These are phyloP conservation scores for Cherax quadricarinatus DNA, from an alignment of 1,140 invertebrate genomes.

Conservation along the genomic window DNA sequence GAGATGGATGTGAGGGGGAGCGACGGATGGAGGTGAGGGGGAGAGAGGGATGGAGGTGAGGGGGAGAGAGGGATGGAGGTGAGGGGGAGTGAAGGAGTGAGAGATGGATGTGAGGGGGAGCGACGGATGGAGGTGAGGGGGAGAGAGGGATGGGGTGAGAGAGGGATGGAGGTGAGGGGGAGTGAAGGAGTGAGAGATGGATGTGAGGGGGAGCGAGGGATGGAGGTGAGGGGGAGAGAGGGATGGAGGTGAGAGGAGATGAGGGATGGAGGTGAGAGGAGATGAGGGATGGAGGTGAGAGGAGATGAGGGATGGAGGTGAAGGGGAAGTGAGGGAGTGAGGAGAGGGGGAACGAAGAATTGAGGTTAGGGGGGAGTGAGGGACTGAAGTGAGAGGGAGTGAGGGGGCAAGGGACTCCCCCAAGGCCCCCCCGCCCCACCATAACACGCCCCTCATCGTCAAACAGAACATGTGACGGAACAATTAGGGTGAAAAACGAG, in stretches of 20 bases:
- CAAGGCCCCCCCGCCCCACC: no score
- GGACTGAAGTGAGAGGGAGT: not conserved
- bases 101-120: not conserved
- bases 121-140: no score
- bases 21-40: not conserved
- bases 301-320: not conserved
- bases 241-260: not conserved
- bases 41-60: not conserved
- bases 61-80: not conserved
- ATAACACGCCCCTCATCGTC: not conserved
- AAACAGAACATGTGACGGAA: not conserved
- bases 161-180: no score
- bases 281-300: not conserved
- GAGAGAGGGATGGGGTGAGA: no score
- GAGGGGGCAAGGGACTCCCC: no score
- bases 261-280: not conserved
- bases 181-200: no score
- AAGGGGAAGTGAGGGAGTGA: not conserved
- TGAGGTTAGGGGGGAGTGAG: not conserved
- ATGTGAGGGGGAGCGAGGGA: not conserved
- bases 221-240: not conserved
- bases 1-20: not conserved
- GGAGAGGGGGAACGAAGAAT: no score
- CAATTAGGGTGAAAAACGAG: no score
- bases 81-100: not conserved